Base-by-base conservation (phyloP, 2,888 invertebrate genomes). In the Gasteruption jaculator region DNA sequence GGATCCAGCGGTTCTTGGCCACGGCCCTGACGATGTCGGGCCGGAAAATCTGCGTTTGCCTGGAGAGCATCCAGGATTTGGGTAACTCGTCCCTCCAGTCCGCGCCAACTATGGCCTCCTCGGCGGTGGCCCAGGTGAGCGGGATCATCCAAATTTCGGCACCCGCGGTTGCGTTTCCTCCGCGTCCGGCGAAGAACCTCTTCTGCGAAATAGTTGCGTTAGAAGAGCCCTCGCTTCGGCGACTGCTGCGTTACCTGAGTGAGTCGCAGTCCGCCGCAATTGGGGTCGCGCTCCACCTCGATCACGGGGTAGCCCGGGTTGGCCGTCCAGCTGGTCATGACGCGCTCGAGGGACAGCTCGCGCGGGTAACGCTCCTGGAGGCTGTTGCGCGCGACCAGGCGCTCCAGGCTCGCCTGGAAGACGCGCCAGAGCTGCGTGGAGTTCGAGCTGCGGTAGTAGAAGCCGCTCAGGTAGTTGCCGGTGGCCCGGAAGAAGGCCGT, bases 251-350 rank as follows among this genome's bases (percentile, higher is more conserved):
- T 29, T 7, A 72, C 73, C 67, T 76, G 76, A 2, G 60, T 63
- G 20, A 77, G 50, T 8, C 55, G 61, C 4, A 74, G 61, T 12
- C 58, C 63, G 21, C 68, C 57, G 54, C 56, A 61, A 7, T 66
- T 58, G 41, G 67, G 67, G 48, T 76, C 72, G 11, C 78, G 71
- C 16, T 62, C 63, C 1, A 78, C 77, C 15, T 73, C 76, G 2
- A 86, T 65, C 1, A 84, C 76, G 0, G 86, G 86, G 65, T 79
- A 85, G 3, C 85, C 85, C 8, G 81, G 75, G 56, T 83, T 79
- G 3, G 74, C 63, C 1, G 81, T 81, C 85, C 85, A 85, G 1
- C 80, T 75, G 53, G 80, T 76, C 84, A 85, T 84, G 7, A 85
- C 75, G 36, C 72, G 65, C 53, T 76, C 77, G 25, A 82, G 73